Percentiles rank a stretch among this genome's conserved stretches.
These are phyloP conservation scores for Esox masquinongy DNA, from an alignment of 2,797 vertebrate genomes.

Conservation along the genomic window DNA sequence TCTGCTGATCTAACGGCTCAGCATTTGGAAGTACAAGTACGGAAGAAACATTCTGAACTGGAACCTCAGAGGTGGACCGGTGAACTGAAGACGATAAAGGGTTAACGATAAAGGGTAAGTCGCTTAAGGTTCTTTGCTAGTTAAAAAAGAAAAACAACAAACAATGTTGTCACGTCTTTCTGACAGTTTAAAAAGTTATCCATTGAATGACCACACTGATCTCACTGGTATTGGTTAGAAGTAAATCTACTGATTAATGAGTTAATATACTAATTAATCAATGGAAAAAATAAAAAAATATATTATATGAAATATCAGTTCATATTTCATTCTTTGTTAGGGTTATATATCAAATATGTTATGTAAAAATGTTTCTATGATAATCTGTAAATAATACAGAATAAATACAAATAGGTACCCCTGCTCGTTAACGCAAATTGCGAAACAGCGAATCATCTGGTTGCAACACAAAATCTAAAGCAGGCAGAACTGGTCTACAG, in stretches of 20 bases:
- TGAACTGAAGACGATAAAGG: neutral
- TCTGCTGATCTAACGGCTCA: neutral
- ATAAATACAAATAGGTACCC: too few species aligned
- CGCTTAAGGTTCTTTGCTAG: neutral
- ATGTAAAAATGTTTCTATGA: neutral
- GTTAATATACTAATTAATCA: neutral
- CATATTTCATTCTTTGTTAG: neutral
- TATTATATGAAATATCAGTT: neutral
- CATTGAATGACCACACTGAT: neutral
- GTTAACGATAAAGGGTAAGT: slow-evolving; percentile 41
- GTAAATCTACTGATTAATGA: too few species aligned
- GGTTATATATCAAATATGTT: neutral
- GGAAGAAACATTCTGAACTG: neutral
- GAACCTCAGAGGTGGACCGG: neutral
- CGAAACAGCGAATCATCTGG: too few species aligned
- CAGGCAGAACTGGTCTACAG: too few species aligned
- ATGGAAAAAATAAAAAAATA: neutral
- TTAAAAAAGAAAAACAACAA: neutral
- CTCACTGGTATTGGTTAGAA: too few species aligned
- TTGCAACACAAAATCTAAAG: too few species aligned
- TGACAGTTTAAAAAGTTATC: neutral
- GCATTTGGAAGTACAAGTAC: neutral
- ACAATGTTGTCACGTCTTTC: neutral
- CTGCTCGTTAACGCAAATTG: too few species aligned
- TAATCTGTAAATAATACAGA: neutral